Percentiles rank a stretch among this genome's conserved stretches.
phyloP scores from a whole-genome alignment of 1,140 invertebrate genomes.

The Octopus bimaculoides region DNA sequence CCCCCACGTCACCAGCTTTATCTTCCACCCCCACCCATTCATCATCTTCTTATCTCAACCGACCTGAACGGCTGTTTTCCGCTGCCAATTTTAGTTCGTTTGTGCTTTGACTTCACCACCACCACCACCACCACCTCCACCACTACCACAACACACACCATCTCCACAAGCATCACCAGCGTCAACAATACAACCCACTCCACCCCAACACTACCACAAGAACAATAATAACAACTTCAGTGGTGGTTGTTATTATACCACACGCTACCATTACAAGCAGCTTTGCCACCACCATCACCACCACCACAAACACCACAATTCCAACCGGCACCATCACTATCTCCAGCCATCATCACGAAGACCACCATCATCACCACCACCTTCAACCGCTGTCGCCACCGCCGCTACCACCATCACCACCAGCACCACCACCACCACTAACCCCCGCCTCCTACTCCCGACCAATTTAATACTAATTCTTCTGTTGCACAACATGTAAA shows the following conservation, averaged over 20 bases:
- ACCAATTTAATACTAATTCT: conserved; percentile 23
- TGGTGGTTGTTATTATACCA: neutral
- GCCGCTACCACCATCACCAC: conserved; percentile 44
- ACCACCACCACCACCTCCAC: no score
- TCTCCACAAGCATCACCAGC: neutral
- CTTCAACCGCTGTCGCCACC: conserved; percentile 48
- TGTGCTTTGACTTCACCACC: no score
- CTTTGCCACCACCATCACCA: no score
- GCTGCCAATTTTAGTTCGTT: no score
- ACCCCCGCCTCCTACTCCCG: conserved; percentile 60
- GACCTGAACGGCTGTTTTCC: no score
- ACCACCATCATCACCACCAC: neutral
- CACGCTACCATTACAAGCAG: neutral
- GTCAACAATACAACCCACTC: neutral
- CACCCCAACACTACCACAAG: neutral
- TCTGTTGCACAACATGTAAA: conserved; percentile 34
- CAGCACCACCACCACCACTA: conserved; percentile 61
- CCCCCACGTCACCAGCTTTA: no score
- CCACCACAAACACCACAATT: neutral
- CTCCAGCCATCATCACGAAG: conserved; percentile 27
- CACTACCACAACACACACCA: neutral
- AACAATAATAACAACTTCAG: neutral
- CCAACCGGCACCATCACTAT: conserved; percentile 31
- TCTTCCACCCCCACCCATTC: no score
- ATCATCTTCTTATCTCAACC: no score